Evolutionary conservation across 2,113 vertebrate genomes (phyloP).

Genomic region (Elanus axillaris): DNA sequence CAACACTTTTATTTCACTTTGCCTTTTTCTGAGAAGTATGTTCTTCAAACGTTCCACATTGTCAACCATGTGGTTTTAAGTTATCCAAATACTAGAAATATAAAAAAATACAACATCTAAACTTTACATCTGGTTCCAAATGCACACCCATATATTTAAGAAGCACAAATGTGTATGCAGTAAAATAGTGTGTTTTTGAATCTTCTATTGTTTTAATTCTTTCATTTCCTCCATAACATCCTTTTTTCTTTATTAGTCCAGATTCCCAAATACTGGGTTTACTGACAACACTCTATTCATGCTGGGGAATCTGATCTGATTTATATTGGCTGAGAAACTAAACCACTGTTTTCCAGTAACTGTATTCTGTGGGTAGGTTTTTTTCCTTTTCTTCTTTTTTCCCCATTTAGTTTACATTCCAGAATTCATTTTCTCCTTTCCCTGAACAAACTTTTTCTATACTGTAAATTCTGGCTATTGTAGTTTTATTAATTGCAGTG

Average conservation of each 20-base stretch:
- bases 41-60: background rate
- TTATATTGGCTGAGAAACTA: background rate
- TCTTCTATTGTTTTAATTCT: background rate
- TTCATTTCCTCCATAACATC: background rate
- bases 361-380: background rate
- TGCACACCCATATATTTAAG: background rate
- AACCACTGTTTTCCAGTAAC: background rate
- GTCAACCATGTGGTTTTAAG: background rate
- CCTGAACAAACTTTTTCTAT: background rate
- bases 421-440: background rate
- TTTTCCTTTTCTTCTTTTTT: background rate
- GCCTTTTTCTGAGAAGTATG: background rate
- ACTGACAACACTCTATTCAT: background rate
- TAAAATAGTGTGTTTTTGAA: background rate
- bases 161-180: background rate
- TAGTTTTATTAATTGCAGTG: conserved; percentile 22
- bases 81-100: background rate
- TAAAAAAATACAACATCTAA: background rate
- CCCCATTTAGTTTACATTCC: background rate
- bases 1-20: background rate
- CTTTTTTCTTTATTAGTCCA: background rate
- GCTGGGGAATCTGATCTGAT: background rate
- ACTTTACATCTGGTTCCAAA: background rate
- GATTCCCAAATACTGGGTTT: background rate
- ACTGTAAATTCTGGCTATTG: background rate